These are phyloP conservation scores for Nemotelus nigrinus DNA, from an alignment of 2,888 invertebrate species.

Conservation along the genomic window DNA sequence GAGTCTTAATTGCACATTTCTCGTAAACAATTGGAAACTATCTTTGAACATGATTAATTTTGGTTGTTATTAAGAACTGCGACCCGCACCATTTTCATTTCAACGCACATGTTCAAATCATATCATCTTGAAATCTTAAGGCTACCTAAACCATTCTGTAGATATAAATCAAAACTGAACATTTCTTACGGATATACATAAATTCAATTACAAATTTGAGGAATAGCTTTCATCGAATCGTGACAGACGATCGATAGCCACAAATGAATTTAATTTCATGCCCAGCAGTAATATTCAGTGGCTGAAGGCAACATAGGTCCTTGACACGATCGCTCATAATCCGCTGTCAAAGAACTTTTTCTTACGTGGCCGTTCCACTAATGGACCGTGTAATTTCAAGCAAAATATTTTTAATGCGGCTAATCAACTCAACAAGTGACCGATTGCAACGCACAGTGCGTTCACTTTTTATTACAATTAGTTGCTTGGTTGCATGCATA, in stretches of 20 bases:
- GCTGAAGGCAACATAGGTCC: conserved; percentile 16
- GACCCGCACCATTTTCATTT: too few relatives aligned
- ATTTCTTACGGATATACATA: too few relatives aligned
- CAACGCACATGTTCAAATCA: too few relatives aligned
- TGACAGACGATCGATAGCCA: not conserved
- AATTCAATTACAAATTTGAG: too few relatives aligned
- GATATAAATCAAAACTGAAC: too few relatives aligned
- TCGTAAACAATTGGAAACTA: too few relatives aligned
- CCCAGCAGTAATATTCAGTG: not conserved
- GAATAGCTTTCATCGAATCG: too few relatives aligned
- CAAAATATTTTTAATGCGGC: conserved; percentile 1
- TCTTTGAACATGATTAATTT: too few relatives aligned
- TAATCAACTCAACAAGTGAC: conserved; percentile 11
- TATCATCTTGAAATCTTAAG: too few relatives aligned
- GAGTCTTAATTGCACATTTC: too few relatives aligned
- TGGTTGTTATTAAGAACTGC: too few relatives aligned
- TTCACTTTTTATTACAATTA: conserved; percentile 5
- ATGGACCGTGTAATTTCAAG: conserved; percentile 10
- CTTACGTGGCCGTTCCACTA: not conserved
- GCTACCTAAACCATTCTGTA: too few relatives aligned
- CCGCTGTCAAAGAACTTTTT: not conserved
- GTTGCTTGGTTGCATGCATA: not conserved
- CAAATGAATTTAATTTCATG: not conserved
- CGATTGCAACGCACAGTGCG: not conserved
- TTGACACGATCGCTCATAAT: conserved; percentile 28